Evolutionary conservation across 1,140 invertebrate genomes (phyloP).

Genomic region (Myzus persicae): DNA sequence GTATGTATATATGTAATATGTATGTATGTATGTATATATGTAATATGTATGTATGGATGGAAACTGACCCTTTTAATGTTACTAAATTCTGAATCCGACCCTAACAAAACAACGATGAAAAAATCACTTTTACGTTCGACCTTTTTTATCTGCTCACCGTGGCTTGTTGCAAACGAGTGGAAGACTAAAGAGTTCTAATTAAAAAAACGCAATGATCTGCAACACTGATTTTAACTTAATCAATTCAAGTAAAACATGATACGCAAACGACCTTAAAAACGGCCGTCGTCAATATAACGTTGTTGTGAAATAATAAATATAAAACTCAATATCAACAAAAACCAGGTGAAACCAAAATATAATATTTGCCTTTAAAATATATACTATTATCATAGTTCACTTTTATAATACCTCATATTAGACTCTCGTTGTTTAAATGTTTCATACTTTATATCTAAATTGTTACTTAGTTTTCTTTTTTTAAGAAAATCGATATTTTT

Average conservation of each 20-base stretch:
- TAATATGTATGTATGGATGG: not conserved
- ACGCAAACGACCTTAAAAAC: not conserved
- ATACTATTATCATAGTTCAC: too few relatives aligned
- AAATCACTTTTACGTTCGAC: conserved; percentile 27
- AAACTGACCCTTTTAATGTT: conserved; percentile 39
- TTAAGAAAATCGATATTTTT: too few relatives aligned
- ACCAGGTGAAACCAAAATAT: too few relatives aligned
- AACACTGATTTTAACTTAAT: conserved; percentile 43
- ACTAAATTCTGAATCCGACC: not conserved
- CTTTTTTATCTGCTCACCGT: conserved; percentile 8
- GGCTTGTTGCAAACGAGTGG: not conserved
- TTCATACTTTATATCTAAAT: too few relatives aligned
- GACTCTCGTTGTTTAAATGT: too few relatives aligned
- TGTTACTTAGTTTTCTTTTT: too few relatives aligned
- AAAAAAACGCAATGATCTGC: conserved; percentile 45
- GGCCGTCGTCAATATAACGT: not conserved
- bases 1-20: not conserved
- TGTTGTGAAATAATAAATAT: too few relatives aligned
- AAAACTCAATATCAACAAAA: too few relatives aligned
- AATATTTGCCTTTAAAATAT: too few relatives aligned
- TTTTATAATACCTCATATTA: too few relatives aligned
- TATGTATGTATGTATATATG: not conserved
- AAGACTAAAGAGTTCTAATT: conserved; percentile 37
- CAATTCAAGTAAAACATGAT: not conserved
- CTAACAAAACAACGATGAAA: conserved; percentile 34